A percentile compares a stretch with the other conserved stretches of the same genome.
Conservation (phyloP, 2,888 invertebrate species). For the Rhabditoides inermis region DNA sequence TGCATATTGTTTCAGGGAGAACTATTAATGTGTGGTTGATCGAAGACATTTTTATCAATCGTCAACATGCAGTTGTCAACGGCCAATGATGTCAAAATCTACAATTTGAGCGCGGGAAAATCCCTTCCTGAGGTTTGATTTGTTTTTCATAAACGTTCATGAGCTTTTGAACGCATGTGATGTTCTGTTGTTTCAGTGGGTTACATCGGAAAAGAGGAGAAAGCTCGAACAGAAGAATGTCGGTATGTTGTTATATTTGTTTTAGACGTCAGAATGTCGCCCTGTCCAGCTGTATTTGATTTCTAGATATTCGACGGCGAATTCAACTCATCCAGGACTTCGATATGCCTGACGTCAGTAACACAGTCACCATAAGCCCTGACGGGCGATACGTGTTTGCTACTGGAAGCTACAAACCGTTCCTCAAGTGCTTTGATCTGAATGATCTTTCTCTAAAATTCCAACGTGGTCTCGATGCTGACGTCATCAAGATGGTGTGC, state of each 20-base stretch:
- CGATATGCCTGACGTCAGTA: slow-evolving; percentile 88
- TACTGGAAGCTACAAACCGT: slow-evolving; percentile 74
- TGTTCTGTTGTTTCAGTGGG: slow-evolving; percentile 53
- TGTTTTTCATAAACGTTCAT: background rate
- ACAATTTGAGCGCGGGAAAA: slow-evolving; percentile 91
- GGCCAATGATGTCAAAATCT: slow-evolving; percentile 88
- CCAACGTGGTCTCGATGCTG: slow-evolving; percentile 91
- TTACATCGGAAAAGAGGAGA: slow-evolving; percentile 55
- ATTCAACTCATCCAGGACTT: slow-evolving; percentile 97
- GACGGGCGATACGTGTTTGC: slow-evolving; percentile 76
- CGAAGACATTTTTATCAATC: no score
- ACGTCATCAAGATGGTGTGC: slow-evolving; percentile 83
- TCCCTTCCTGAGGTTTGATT: slow-evolving; percentile 84
- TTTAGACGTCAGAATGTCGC: background rate
- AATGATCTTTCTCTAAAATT: slow-evolving; percentile 90
- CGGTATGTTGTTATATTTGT: slow-evolving; percentile 54
- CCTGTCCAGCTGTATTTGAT: no score
- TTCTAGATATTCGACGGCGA: slow-evolving; percentile 70
- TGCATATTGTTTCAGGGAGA: no score
- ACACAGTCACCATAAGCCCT: slow-evolving; percentile 71
- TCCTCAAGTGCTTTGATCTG: slow-evolving; percentile 90
- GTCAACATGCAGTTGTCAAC: slow-evolving; percentile 43
- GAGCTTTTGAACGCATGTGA: background rate
- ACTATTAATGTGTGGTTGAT: no score
- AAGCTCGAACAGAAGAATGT: slow-evolving; percentile 57